Evolutionary conservation across 2,797 vertebrate species (phyloP).

Genomic region (Onychomys leucogaster): DNA sequence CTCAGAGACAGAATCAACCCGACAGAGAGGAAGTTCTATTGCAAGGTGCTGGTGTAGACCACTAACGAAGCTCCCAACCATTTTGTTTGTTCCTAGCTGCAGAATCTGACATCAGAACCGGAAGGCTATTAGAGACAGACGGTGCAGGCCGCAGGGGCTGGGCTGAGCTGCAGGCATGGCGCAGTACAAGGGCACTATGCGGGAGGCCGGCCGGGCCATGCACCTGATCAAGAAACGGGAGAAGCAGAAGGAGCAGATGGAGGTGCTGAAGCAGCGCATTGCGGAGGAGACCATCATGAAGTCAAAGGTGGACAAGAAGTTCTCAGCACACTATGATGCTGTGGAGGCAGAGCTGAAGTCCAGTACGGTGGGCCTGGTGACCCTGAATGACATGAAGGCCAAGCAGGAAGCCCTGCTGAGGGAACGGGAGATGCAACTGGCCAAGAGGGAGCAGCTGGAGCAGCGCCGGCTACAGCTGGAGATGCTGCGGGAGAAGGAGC

Average conservation of each 20-base stretch:
- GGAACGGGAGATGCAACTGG: constrained; percentile 93
- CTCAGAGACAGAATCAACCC: not conserved
- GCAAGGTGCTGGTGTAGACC: not conserved
- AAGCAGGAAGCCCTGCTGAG: constrained; percentile 94
- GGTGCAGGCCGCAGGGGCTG: rapidly evolving
- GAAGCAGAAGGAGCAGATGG: constrained; percentile 91
- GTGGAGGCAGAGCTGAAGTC: constrained; percentile 94
- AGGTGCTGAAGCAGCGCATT: constrained; percentile 93
- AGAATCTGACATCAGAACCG: not conserved
- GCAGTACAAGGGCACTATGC: constrained; percentile 95
- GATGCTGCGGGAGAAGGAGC: constrained; percentile 80
- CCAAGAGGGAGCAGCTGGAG: constrained; percentile 93
- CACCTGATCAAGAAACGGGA: constrained; percentile 94
- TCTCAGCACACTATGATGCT: constrained; percentile 95
- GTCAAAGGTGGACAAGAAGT: constrained; percentile 95
- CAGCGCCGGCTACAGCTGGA: constrained; percentile 89
- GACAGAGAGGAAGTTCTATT: not conserved
- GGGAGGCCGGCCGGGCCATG: constrained; percentile 95
- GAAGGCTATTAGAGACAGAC: not conserved
- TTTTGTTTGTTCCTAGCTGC: not conserved
- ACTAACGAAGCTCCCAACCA: not conserved
- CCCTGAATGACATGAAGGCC: constrained; percentile 95
- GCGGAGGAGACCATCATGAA: constrained; percentile 92
- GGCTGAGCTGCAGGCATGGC: not conserved
- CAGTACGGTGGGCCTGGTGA: constrained; percentile 94